Evolutionary conservation across 2,888 invertebrate species (phyloP).

Genomic region (Stenichneumon culpator): DNA sequence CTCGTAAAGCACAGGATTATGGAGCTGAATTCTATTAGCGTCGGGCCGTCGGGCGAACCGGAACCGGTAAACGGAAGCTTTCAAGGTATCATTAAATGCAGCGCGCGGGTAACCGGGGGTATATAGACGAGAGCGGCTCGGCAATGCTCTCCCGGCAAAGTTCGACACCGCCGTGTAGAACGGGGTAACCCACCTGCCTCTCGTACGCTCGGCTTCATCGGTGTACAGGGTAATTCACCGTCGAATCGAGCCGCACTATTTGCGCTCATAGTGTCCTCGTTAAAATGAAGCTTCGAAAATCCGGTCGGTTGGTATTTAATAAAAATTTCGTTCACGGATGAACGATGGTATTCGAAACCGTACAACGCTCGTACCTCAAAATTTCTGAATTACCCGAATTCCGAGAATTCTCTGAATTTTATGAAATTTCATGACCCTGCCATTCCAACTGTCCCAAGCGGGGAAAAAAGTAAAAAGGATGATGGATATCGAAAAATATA

Average conservation of each 20-base stretch:
- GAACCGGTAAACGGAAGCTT: slow-evolving; percentile 79
- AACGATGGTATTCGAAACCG: neutral
- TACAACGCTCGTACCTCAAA: neutral
- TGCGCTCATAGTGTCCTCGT: slow-evolving; percentile 12
- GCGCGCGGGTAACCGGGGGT: slow-evolving; percentile 40
- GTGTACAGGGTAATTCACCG: slow-evolving; percentile 33
- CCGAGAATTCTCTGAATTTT: neutral
- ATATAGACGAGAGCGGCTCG: slow-evolving; percentile 32
- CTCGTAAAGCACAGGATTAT: slow-evolving; percentile 82
- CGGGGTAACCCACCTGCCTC: slow-evolving; percentile 27
- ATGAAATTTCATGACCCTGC: neutral
- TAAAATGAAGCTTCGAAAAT: slow-evolving; percentile 17
- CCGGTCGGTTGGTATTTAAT: neutral
- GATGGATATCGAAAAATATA: neutral
- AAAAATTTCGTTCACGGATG: neutral
- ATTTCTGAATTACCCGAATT: neutral
- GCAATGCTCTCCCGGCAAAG: slow-evolving; percentile 58
- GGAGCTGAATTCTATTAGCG: slow-evolving; percentile 81
- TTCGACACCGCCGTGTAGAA: slow-evolving; percentile 43
- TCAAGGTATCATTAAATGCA: slow-evolving; percentile 78
- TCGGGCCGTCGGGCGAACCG: slow-evolving; percentile 76
- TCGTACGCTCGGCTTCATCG: slow-evolving; percentile 39
- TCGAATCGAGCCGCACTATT: slow-evolving; percentile 27
- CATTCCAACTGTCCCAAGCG: neutral
- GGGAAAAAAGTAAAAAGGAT: neutral